Evolutionary conservation across 1,140 invertebrate species (phyloP).

Genomic region (Stegodyphus dumicola): DNA sequence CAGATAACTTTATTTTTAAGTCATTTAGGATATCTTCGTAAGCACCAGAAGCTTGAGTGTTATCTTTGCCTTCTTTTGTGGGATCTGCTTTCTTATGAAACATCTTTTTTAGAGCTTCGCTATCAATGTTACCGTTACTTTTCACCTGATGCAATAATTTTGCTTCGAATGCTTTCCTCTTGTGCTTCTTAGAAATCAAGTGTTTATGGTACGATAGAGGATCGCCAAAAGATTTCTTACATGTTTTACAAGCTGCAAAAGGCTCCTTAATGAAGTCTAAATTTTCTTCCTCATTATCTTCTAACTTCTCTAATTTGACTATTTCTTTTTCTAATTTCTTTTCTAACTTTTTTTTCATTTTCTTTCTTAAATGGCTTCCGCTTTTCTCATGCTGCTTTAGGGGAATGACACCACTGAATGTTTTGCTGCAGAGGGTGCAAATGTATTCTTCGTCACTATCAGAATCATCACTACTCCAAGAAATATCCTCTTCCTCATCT

Average conservation of each 20-base stretch:
- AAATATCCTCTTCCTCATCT: background rate
- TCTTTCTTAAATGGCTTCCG: background rate
- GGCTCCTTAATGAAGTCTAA: background rate
- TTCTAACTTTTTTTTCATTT: background rate
- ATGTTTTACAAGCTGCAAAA: background rate
- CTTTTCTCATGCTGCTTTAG: background rate
- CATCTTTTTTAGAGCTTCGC: background rate
- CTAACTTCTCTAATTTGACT: background rate
- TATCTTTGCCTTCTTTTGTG: background rate
- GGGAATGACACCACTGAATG: background rate
- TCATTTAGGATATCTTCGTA: no score
- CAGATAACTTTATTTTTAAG: no score
- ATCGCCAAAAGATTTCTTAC: background rate
- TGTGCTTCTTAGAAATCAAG: background rate
- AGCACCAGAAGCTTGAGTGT: no score
- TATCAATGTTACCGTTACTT: background rate
- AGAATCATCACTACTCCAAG: background rate
- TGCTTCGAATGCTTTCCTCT: background rate
- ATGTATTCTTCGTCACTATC: background rate
- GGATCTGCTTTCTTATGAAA: background rate
- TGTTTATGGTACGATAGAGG: background rate
- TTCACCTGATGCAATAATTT: background rate
- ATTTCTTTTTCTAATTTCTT: background rate
- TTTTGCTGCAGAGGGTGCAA: background rate
- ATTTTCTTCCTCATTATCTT: constrained; percentile 1